These are phyloP conservation scores for Tachystola acroxantha DNA, from an alignment of 2,888 invertebrate species.

Conservation along the genomic window DNA sequence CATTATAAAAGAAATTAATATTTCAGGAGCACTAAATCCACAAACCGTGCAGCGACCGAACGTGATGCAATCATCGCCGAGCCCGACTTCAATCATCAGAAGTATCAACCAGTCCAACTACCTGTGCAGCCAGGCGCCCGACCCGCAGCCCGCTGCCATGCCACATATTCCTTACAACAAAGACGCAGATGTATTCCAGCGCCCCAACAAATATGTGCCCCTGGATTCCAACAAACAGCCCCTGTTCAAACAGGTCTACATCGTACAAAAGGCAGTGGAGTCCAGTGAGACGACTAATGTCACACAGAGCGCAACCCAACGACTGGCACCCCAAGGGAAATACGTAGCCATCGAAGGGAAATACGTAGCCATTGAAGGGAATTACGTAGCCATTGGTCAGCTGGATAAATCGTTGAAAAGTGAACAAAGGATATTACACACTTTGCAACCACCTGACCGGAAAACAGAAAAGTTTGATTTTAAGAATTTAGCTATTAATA, in stretches of 20 bases:
- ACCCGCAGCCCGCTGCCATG: slow-evolving; percentile 17
- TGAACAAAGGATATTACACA: slow-evolving; percentile 15
- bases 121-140: slow-evolving; percentile 53
- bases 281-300: slow-evolving; percentile 17
- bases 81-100: slow-evolving; percentile 66
- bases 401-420: slow-evolving; percentile 25
- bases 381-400: slow-evolving; percentile 26
- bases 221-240: slow-evolving; percentile 25
- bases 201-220: slow-evolving; percentile 26
- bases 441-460: slow-evolving; percentile 9
- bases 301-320: slow-evolving; percentile 1
- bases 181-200: slow-evolving; percentile 28
- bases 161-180: slow-evolving; percentile 22
- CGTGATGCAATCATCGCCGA: slow-evolving; percentile 62
- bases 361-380: slow-evolving; percentile 4
- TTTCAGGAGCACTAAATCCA: slow-evolving; percentile 45
- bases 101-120: slow-evolving; percentile 71
- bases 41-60: slow-evolving; percentile 50
- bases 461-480: slow-evolving; percentile 46
- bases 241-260: slow-evolving; percentile 49
- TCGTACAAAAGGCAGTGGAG: slow-evolving; percentile 36
- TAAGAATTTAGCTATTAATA: slow-evolving; percentile 46
- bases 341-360: neutral
- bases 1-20: too few species aligned
- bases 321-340: neutral